Evolutionary conservation across 2,113 vertebrate species (phyloP).

Genomic region (Rhinolophus ferrumequinum): DNA sequence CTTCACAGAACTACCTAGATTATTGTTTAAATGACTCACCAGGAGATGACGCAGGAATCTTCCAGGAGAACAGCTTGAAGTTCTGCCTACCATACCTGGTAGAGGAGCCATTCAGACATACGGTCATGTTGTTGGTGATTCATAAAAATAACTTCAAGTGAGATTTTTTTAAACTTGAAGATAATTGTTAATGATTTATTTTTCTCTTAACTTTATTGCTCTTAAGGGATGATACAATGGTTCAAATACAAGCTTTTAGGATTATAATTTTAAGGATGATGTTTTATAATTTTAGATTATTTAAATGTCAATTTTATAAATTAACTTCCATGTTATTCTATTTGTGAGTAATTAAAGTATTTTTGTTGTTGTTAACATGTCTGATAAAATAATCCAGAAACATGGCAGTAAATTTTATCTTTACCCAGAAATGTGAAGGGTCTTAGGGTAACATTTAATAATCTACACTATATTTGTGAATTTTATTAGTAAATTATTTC

Average conservation of each 20-base stretch:
- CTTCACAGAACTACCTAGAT: too few relatives aligned
- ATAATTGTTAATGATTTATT: not conserved
- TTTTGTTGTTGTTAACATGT: not conserved
- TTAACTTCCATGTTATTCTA: not conserved
- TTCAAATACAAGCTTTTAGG: not conserved
- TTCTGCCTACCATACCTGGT: too few relatives aligned
- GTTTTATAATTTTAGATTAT: constrained; percentile 32
- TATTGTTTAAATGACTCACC: too few relatives aligned
- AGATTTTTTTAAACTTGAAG: too few relatives aligned
- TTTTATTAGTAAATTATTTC: not conserved
- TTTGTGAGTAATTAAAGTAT: not conserved
- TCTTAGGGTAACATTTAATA: not conserved
- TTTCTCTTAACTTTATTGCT: constrained; percentile 8
- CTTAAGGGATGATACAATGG: not conserved
- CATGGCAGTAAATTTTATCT: not conserved
- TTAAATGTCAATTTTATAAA: not conserved
- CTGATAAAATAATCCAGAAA: constrained; percentile 36
- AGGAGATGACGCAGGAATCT: too few relatives aligned
- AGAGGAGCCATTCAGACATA: too few relatives aligned
- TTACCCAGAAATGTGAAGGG: not conserved
- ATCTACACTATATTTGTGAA: not conserved
- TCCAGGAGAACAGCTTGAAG: too few relatives aligned
- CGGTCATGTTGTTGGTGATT: too few relatives aligned
- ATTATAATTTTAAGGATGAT: not conserved
- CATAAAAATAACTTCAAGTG: too few relatives aligned